Conservation (phyloP, 2,888 invertebrate genomes). For the Oconnorella tubifera region DNA sequence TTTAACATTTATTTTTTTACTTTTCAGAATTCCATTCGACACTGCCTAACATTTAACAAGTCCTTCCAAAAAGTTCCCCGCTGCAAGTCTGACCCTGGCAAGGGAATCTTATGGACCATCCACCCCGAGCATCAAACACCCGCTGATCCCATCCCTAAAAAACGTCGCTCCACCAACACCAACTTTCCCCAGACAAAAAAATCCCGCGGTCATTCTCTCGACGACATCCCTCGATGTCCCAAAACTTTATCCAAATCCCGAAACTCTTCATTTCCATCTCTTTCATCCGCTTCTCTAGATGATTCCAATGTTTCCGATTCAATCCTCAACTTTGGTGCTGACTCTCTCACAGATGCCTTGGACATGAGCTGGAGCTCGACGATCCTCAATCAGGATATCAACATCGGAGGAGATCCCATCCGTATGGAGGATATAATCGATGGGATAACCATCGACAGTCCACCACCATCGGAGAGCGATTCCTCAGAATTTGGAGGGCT, state of each 20-base stretch:
- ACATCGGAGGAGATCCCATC: constrained; percentile 47
- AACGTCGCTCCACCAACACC: neutral
- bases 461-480: constrained; percentile 49
- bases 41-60: neutral
- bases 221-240: neutral
- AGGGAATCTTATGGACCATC: neutral
- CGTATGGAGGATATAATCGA: constrained; percentile 51
- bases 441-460: constrained; percentile 44
- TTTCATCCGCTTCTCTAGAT: neutral
- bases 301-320: neutral
- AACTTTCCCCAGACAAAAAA: neutral
- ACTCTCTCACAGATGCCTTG: constrained; percentile 21
- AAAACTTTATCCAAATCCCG: neutral
- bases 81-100: neutral
- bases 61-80: neutral
- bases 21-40: neutral
- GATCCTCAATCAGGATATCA: constrained; percentile 52
- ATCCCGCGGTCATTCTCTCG: neutral
- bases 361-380: constrained; percentile 52
- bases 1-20: neutral
- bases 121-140: neutral
- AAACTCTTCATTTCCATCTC: neutral
- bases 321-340: constrained; percentile 1
- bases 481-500: constrained; percentile 49
- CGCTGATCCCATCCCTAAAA: neutral